These are phyloP conservation scores for Agrotis exclamationis DNA, from an alignment of 2,888 invertebrate species.

Conservation along the genomic window DNA sequence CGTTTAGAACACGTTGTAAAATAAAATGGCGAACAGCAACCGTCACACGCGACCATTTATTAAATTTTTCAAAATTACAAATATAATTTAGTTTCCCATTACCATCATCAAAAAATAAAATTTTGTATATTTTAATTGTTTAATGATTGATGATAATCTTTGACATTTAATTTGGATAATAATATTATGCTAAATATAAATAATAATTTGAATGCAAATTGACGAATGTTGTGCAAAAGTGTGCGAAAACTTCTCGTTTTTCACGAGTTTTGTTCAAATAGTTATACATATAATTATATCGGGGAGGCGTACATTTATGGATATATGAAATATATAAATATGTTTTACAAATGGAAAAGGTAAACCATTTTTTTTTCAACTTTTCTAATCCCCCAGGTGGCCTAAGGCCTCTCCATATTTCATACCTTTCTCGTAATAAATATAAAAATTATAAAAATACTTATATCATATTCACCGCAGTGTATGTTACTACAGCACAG, in stretches of 20 bases:
- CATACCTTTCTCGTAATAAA: too few species aligned
- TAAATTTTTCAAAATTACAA: slow-evolving; percentile 43
- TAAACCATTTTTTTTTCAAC: too few species aligned
- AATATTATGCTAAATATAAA: slow-evolving; percentile 12
- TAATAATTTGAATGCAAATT: slow-evolving; percentile 20
- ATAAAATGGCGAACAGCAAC: slow-evolving; percentile 31
- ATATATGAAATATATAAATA: too few species aligned
- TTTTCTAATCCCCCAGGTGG: too few species aligned
- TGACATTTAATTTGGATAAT: slow-evolving; percentile 32
- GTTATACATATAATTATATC: too few species aligned
- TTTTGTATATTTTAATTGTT: slow-evolving; percentile 35
- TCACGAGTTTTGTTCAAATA: too few species aligned
- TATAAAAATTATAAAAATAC: too few species aligned
- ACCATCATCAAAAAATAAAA: slow-evolving; percentile 9
- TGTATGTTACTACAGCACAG: too few species aligned
- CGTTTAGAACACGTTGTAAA: slow-evolving; percentile 13
- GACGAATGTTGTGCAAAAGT: not conserved
- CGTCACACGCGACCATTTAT: slow-evolving; percentile 41
- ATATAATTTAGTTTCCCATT: slow-evolving; percentile 5
- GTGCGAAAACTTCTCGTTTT: not conserved
- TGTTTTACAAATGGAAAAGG: too few species aligned
- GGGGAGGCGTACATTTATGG: too few species aligned
- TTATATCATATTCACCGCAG: not conserved
- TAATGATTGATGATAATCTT: slow-evolving; percentile 50
- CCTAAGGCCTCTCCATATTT: too few species aligned